Evolutionary conservation across 2,797 vertebrate species (phyloP).

Genomic region (Lepilemur septentrionalis): DNA sequence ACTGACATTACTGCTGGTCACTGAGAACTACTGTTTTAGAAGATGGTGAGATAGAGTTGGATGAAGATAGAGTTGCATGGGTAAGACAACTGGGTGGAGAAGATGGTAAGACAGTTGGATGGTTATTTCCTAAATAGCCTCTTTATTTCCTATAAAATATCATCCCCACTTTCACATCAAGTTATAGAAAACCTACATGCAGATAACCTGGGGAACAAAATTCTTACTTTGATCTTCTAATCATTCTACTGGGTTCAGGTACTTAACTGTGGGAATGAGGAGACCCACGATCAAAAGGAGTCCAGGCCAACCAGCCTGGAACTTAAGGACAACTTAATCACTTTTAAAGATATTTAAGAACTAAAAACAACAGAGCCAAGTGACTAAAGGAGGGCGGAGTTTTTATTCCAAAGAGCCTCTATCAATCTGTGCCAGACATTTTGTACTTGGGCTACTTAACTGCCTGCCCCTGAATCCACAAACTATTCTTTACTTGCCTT

Average conservation of each 20-base stretch:
- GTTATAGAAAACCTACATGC: not conserved
- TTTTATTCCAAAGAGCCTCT: conserved; percentile 9
- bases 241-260: not conserved
- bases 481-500: not conserved
- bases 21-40: not conserved
- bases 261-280: not conserved
- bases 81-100: not conserved
- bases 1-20: not conserved
- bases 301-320: not conserved
- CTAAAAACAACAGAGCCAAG: not conserved
- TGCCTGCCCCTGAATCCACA: not conserved
- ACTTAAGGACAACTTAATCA: conserved; percentile 10
- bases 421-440: not conserved
- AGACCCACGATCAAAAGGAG: not conserved
- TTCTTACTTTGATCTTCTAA: not conserved
- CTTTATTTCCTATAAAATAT: not conserved
- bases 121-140: not conserved
- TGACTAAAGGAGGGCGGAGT: not conserved
- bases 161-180: not conserved
- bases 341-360: not conserved
- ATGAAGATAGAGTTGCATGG: not conserved
- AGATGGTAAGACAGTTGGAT: not conserved
- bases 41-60: not conserved
- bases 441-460: not conserved
- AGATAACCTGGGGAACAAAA: not conserved